Evolutionary conservation across 1,140 invertebrate genomes (phyloP).

Genomic region (Brachionus calyciflorus): DNA sequence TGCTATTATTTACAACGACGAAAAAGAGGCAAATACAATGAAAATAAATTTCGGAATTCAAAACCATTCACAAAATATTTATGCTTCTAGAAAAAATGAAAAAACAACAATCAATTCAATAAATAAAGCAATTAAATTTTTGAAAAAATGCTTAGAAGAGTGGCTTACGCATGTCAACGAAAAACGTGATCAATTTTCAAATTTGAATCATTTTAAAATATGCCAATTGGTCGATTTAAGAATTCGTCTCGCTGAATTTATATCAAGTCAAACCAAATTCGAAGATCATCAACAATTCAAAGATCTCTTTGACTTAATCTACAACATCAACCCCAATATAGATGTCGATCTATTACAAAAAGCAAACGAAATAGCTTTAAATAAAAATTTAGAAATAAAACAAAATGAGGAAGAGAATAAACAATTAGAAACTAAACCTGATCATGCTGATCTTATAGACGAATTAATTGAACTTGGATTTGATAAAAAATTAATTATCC

Average conservation of each 20-base stretch:
- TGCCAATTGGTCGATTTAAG: conserved; percentile 55
- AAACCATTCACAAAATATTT: conserved; percentile 48
- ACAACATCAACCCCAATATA: conserved; percentile 51
- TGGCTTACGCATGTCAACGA: conserved; percentile 52
- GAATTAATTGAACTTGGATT: conserved; percentile 44
- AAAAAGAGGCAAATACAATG: conserved; percentile 48
- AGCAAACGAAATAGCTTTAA: background rate
- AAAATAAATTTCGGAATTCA: conserved; percentile 50
- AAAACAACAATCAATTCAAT: conserved; percentile 49
- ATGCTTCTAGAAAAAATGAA: background rate
- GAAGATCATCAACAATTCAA: conserved; percentile 27
- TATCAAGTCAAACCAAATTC: conserved; percentile 42
- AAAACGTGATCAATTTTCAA: conserved; percentile 50
- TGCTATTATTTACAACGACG: conserved; percentile 51
- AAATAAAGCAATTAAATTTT: conserved; percentile 51
- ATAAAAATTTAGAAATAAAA: background rate
- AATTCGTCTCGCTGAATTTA: conserved; percentile 50
- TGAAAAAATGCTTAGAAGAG: conserved; percentile 52
- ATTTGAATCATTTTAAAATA: conserved; percentile 54
- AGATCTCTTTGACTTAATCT: conserved; percentile 48
- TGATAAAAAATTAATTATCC: conserved; percentile 49
- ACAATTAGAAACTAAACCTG: background rate
- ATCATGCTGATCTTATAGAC: conserved; percentile 49
- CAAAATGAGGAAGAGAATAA: background rate
- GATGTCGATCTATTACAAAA: conserved; percentile 29